Evolutionary conservation across 2,888 invertebrate species (phyloP).

Genomic region (Scaptomyza cyrtandrae): DNA sequence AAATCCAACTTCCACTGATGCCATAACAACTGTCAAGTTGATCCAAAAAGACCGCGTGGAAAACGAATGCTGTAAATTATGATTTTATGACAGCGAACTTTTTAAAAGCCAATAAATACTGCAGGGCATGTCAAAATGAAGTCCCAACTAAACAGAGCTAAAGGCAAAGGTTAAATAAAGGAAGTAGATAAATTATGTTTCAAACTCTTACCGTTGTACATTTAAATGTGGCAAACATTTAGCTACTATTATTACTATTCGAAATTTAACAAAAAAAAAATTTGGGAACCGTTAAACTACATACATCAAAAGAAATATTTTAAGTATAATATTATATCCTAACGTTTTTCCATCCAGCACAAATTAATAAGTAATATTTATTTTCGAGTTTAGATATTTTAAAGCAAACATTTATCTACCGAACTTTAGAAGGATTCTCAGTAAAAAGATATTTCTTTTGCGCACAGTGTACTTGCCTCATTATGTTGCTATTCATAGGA

Average conservation of each 20-base stretch:
- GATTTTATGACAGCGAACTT: constrained; percentile 75
- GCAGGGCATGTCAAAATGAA: constrained; percentile 39
- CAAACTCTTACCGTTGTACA: constrained; percentile 20
- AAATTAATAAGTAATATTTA: too few species aligned
- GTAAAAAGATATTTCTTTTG: neutral
- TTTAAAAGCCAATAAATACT: constrained; percentile 73
- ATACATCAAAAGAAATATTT: too few species aligned
- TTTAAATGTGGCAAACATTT: constrained; percentile 44
- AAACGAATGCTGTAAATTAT: constrained; percentile 79
- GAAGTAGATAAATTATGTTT: constrained; percentile 39
- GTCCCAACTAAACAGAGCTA: constrained; percentile 3
- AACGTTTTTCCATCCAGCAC: too few species aligned
- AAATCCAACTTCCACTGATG: constrained; percentile 47
- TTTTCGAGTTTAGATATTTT: too few species aligned
- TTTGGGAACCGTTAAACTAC: neutral
- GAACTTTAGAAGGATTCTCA: neutral
- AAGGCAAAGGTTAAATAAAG: constrained; percentile 43
- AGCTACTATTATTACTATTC: constrained; percentile 9
- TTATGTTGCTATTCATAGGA: constrained; percentile 64
- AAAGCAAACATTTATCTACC: too few species aligned
- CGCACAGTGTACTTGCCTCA: constrained; percentile 46
- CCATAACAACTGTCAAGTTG: constrained; percentile 65
- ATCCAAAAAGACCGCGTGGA: constrained; percentile 44
- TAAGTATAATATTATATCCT: too few species aligned
- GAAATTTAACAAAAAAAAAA: constrained; percentile 8